Base-by-base conservation (phyloP, 2,888 invertebrate species). In the Mactromeris polynyma region DNA sequence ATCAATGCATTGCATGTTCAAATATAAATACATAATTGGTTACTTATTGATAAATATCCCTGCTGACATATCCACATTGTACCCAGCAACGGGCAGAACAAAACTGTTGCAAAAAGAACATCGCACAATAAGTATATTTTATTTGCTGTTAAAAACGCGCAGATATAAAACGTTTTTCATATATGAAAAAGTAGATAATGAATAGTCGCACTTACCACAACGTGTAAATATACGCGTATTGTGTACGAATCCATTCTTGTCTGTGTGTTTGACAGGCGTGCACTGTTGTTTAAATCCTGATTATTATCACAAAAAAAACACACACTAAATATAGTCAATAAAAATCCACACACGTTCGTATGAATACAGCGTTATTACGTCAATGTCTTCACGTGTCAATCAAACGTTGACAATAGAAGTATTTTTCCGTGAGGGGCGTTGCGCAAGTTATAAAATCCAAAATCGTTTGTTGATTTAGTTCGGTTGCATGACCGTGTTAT, bases 381-480 rank as follows among this genome's bases (percentile, higher is more conserved):
- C 83, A 83, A 83, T 3, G 21, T 26, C 46, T 46, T 83, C 40
- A 42, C 21, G 31, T 83, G 83, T 83, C 83, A 83, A 83, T 83
- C 83, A 83, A 26, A 46, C 73, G 33, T 73, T 73, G 36, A 73
- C 73, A 73, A 58, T 58, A 58, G 17, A 6, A 21, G 3, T 17
- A 36, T 73, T 36, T 26, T 64, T 73, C 33, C 73, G 73, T 17
- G 36, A 73, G 73, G 73, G 73, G 2, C 14, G 73, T 73, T 17
- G 14, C 19, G 17, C 17, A 73, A 73, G 31, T 73, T n/a, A 2
- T 2, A 6, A 64, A 7, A 6, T 64, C 4, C 4, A 64, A 1
- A 9, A 9, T n/a, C n/a, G n/a, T n/a, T 58, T 2, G n/a, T 58
- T 6, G 1, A 58, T 7, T 2, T 58, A 21, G 7, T 2, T 2